These are phyloP conservation scores for Machimus rusticus DNA, from an alignment of 2,888 invertebrate species.

Conservation along the genomic window DNA sequence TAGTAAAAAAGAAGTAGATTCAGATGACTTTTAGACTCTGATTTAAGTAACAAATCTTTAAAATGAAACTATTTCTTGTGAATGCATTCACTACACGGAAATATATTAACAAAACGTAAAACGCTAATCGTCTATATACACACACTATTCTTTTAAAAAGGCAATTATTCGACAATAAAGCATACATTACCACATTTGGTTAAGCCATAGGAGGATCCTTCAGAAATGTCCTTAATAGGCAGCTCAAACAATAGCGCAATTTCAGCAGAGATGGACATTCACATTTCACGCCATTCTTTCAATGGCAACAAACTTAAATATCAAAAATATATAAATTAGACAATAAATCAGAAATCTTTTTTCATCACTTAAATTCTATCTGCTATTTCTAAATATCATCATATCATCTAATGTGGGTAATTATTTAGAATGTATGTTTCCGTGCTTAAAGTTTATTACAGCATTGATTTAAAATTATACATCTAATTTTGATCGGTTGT, in stretches of 20 bases:
- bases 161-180: slow-evolving; percentile 4
- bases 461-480: background rate
- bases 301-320: slow-evolving; percentile 48
- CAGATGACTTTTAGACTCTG: slow-evolving; percentile 29
- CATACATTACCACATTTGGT: background rate
- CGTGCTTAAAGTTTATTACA: background rate
- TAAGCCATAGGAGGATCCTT: slow-evolving; percentile 10
- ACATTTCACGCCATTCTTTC: slow-evolving; percentile 46
- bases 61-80: background rate
- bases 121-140: background rate
- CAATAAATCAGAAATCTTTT: background rate
- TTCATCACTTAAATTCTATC: background rate
- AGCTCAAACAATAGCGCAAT: background rate
- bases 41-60: background rate
- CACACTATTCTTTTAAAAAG: background rate
- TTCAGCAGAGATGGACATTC: slow-evolving; percentile 15
- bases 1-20: background rate
- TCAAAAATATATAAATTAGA: slow-evolving; percentile 8
- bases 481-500: background rate
- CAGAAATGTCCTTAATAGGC: background rate
- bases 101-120: background rate
- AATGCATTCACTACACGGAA: background rate
- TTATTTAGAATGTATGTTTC: background rate
- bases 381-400: background rate
- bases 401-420: background rate